Conservation (phyloP, 2,113 vertebrate genomes). For the Brachypteracias leptosomus region DNA sequence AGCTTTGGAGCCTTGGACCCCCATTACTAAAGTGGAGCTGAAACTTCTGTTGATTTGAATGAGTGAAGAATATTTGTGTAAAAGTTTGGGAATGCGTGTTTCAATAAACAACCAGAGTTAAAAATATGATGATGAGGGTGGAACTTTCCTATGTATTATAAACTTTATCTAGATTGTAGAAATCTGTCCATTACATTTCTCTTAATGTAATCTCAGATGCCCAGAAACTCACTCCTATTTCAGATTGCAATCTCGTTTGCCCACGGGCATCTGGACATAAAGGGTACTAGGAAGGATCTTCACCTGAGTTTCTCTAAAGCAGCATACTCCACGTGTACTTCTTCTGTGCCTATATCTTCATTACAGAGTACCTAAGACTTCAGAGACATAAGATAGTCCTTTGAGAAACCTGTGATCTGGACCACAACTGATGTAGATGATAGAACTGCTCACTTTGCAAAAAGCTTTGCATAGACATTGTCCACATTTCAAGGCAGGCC, state of each 20-base stretch:
- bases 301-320: background rate
- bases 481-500: background rate
- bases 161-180: background rate
- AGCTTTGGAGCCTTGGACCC: background rate
- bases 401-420: background rate
- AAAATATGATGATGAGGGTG: background rate
- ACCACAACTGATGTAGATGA: background rate
- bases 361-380: background rate
- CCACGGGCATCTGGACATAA: background rate
- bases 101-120: conserved; percentile 5
- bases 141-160: background rate
- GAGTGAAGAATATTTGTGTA: background rate
- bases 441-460: background rate
- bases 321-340: background rate
- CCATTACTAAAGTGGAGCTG: background rate
- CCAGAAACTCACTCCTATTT: background rate
- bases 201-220: background rate
- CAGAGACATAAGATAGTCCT: background rate
- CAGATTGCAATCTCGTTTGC: background rate
- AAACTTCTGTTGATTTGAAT: background rate
- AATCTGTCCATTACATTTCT: background rate
- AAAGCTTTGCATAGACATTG: background rate
- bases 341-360: background rate
- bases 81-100: background rate
- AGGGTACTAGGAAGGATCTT: background rate